These are phyloP conservation scores for Notocelia uddmanniana DNA, from an alignment of 2,888 invertebrate genomes.

Conservation along the genomic window DNA sequence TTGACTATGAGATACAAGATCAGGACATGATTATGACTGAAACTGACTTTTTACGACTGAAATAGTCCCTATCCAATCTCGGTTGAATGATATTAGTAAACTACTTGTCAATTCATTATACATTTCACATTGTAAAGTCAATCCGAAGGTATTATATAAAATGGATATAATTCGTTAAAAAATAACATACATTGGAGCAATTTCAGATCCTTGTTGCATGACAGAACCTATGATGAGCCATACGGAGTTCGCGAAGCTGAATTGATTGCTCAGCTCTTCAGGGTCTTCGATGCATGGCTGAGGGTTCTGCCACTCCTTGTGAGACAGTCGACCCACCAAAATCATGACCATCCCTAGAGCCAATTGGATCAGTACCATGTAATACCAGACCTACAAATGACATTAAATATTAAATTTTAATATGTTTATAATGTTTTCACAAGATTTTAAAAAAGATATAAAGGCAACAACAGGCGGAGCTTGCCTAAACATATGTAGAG, in stretches of 20 bases:
- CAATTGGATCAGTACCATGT: conserved; percentile 92
- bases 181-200: conserved; percentile 90
- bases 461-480: too few relatives aligned
- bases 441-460: too few relatives aligned
- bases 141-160: too few relatives aligned
- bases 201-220: conserved; percentile 95
- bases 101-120: too few relatives aligned
- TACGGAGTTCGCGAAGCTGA: conserved; percentile 93
- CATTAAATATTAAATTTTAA: background rate
- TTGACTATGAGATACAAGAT: too few relatives aligned
- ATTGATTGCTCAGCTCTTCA: conserved; percentile 93
- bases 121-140: too few relatives aligned
- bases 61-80: too few relatives aligned
- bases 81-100: too few relatives aligned
- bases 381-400: conserved; percentile 90
- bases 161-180: background rate
- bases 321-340: conserved; percentile 92
- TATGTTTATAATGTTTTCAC: too few relatives aligned
- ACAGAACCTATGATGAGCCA: conserved; percentile 96
- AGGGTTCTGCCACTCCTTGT: conserved; percentile 96
- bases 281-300: conserved; percentile 94
- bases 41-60: too few relatives aligned
- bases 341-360: conserved; percentile 92
- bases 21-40: too few relatives aligned
- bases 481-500: too few relatives aligned